Base-by-base conservation (phyloP, 2,888 invertebrate genomes). In the Galerucella nymphaeae region DNA sequence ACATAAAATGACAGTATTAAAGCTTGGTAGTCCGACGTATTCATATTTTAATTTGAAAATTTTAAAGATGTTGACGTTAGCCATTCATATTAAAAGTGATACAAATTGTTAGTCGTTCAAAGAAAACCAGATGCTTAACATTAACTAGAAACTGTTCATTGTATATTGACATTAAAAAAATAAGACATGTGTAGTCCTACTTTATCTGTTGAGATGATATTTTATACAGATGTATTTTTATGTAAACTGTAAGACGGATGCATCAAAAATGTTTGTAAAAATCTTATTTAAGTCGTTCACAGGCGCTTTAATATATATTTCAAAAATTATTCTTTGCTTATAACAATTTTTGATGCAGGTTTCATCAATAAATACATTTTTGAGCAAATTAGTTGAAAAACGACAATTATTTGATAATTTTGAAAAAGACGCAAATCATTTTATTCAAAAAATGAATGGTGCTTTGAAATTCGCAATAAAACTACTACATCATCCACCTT, bases 161-260 rank as follows among this genome's bases (percentile, higher is more conserved):
- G 48, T 64, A 48, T 64, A 64, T 59, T 59, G 59, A 59, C 59
- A 59, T 59, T 11, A 57, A 59, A 58, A 58, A 59, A 59, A 38
- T 16, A 38, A 30, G 30, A 59, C 59, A 59, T 59, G 59, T 59
- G 59, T 16, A 59, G 59, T n/a, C 16, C 38, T 16, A 59, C 38
- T 59, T 38, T 30, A 55, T 18, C 20, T 20, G 4, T 59, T 38
- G 8, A 10, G 30, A 59, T 38, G 59, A 59, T 30, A 59, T 30
- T 59, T 59, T 38, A 59, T 38, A 59, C 59, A 64, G 63, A 64
- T 64, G 63, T n/a, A 64, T 45, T 38, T 38, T 59, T 30, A 59
- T 38, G 59, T 59, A 53, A 53, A 53, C 53, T 38, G 8, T 23
- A 16, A 59, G 59, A 59, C 38, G 59, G 38, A 59, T 38, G 59